Evolutionary conservation across 35 echinoderm and acorn worm species (phyloP).

Genomic region (Diadema setosum): DNA sequence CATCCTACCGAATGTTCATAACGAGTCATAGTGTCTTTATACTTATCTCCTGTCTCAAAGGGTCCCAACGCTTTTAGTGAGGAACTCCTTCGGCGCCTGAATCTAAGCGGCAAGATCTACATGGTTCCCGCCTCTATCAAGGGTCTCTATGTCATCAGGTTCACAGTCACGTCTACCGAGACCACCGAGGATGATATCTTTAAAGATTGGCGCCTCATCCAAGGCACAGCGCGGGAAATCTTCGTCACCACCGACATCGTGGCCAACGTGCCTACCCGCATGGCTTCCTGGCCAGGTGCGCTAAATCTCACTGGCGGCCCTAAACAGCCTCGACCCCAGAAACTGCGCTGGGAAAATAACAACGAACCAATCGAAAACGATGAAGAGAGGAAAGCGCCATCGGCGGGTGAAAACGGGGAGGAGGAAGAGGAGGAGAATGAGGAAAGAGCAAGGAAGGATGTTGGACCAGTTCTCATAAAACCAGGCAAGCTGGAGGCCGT

Average conservation of each 20-base stretch:
- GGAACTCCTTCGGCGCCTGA: conserved; percentile 73
- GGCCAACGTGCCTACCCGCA: conserved; percentile 27
- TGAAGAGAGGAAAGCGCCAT: not conserved
- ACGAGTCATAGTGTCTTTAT: no score
- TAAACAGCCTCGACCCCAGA: conserved; percentile 14
- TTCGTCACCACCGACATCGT: conserved; percentile 19
- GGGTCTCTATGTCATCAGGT: conserved; percentile 83
- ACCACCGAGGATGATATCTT: conserved; percentile 82
- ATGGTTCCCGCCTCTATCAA: conserved; percentile 91
- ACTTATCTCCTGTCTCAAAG: conserved; percentile 17
- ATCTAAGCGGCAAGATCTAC: conserved; percentile 79
- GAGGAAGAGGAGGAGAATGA: not conserved
- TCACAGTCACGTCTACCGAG: conserved; percentile 84
- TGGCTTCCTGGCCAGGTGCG: conserved; percentile 77
- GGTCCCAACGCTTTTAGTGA: conserved; percentile 74
- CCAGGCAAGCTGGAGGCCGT: conserved; percentile 8
- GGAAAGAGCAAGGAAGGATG: not conserved
- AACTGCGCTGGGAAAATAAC: not conserved
- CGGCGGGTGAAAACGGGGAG: not conserved
- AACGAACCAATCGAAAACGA: not conserved
- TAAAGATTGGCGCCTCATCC: conserved; percentile 87
- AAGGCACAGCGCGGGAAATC: conserved; percentile 33
- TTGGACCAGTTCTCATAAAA: not conserved
- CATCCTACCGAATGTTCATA: no score
- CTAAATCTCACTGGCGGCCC: not conserved